Percentiles rank a stretch among this genome's conserved stretches.
Conservation (phyloP, 2,797 vertebrate genomes). For the Graptemys geographica region DNA sequence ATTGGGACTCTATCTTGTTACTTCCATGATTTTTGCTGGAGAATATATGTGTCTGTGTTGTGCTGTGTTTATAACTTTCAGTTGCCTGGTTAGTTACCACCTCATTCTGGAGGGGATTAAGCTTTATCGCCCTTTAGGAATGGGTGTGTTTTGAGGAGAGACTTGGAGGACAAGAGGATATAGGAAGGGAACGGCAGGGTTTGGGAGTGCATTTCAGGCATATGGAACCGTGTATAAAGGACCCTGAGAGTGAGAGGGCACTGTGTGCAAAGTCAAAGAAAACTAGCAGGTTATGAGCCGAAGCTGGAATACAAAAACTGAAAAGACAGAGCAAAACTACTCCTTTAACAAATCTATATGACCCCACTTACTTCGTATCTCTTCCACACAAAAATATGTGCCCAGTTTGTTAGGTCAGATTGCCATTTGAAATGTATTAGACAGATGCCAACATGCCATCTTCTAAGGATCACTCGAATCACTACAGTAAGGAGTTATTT, state of each 20-base stretch:
- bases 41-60: neutral
- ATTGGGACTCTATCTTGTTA: neutral
- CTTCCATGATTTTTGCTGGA: neutral
- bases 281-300: neutral
- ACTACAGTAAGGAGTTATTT: neutral
- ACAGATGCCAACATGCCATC: neutral
- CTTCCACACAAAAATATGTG: neutral
- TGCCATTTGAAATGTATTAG: neutral
- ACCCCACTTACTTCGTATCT: neutral
- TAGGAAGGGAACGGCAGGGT: neutral
- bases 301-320: neutral
- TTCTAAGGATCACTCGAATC: neutral
- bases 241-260: neutral
- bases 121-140: neutral
- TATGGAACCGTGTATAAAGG: neutral
- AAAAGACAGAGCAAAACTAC: neutral
- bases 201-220: neutral
- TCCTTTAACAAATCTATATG: neutral
- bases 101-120: neutral
- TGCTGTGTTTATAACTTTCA: neutral
- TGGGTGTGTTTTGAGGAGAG: neutral
- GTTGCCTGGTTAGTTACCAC: neutral
- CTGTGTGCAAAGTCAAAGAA: neutral
- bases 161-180: neutral
- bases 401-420: neutral